Base-by-base conservation (phyloP, 2,113 vertebrate species). In the Columba livia region DNA sequence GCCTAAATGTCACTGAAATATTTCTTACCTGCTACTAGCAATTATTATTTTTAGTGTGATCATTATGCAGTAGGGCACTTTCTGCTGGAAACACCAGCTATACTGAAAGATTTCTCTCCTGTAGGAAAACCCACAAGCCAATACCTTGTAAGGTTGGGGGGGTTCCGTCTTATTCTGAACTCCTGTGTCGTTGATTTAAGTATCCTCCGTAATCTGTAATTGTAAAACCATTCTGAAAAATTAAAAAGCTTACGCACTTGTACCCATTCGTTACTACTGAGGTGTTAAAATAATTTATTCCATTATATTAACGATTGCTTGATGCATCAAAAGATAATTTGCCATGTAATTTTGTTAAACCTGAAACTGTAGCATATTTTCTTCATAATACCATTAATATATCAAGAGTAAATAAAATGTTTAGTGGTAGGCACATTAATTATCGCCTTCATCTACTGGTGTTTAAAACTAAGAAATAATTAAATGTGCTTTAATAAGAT, bases 371-470 rank as follows among this genome's bases (percentile, higher is more conserved):
- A 89, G 96, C 97, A 65, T 93, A 72, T 96, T 98, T 98, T 97
- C 94, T 93, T 86, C 96, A 98, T 97, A 98, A 98, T 97, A 97
- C 98, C 98, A 96, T 98, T 97, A 97, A 98, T 98, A 98, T 95
- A 97, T 97, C 97, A 98, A 97, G 98, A 98, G 98, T 98, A 99
- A 99, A 99, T 99, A 98, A 98, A 99, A 98, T 98, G 98, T 98
- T 99, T 98, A 97, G 98, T 84, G 96, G 96, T 97, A 97, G 98
- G 98, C 98, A 98, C 98, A 98, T 99, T 99, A 99, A 99, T 99
- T 99, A 99, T 98, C 83, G 97, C 98, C 95, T 98, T 98, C 98
- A 98, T 99, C 98, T 98, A 97, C 97, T 48, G 94, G 97, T 98
- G 98, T 98, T 98, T 98, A 98, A 98, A 98, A 97, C 96, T 94